Evolutionary conservation across 1,140 invertebrate species (phyloP).

Genomic region (Anadara kagoshimensis): DNA sequence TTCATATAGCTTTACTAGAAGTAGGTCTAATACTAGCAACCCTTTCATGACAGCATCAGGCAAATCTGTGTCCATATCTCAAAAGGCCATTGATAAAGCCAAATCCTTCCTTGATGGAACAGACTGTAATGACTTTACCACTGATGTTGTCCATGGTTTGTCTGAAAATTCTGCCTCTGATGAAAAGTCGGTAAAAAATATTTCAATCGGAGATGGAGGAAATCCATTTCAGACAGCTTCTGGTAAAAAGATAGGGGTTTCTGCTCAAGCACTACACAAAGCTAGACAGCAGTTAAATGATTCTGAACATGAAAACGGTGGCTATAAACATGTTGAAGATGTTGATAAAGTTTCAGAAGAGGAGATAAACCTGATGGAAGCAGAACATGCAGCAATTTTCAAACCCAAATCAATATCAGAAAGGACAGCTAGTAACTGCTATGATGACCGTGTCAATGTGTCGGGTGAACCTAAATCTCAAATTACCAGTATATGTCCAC

Average conservation of each 20-base stretch:
- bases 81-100: slow-evolving; percentile 43
- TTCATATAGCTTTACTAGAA: background rate
- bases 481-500: slow-evolving; percentile 13
- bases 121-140: too few relatives aligned
- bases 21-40: background rate
- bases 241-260: slow-evolving; percentile 10
- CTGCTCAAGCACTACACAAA: slow-evolving; percentile 14
- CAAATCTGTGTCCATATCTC: slow-evolving; percentile 26
- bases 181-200: background rate
- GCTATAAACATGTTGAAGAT: too few relatives aligned
- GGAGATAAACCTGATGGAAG: too few relatives aligned
- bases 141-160: background rate
- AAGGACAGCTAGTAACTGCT: background rate
- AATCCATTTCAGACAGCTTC: slow-evolving; percentile 23
- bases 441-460: background rate
- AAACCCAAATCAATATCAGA: background rate
- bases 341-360: too few relatives aligned
- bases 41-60: slow-evolving; percentile 40
- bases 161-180: background rate
- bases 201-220: too few relatives aligned
- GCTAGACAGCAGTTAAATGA: background rate
- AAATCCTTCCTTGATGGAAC: background rate
- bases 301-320: too few relatives aligned
- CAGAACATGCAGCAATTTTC: background rate
- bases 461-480: background rate